Evolutionary conservation across 37 sponge, comb jelly and placozoan species (phyloP).

Genomic region (Chondrosia reniformis): DNA sequence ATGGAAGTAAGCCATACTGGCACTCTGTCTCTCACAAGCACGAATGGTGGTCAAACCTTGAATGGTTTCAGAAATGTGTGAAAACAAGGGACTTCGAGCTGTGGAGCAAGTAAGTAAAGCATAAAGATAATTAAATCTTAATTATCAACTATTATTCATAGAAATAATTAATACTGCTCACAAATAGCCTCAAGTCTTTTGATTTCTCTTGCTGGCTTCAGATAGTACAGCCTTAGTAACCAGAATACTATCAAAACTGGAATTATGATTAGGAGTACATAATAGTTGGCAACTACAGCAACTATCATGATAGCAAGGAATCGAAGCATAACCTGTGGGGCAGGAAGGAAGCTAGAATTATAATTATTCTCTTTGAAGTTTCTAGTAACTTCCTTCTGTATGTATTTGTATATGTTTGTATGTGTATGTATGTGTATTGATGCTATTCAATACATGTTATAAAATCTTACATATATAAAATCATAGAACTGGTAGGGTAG

Average conservation of each 20-base stretch:
- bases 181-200: conserved; percentile 79
- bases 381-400: background rate
- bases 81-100: conserved; percentile 86
- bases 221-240: conserved; percentile 47
- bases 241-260: conserved; percentile 41
- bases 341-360: background rate
- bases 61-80: conserved; percentile 72
- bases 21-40: conserved; percentile 33
- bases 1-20: conserved; percentile 35
- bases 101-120: no score
- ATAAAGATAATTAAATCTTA: no score
- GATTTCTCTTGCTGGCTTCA: conserved; percentile 58
- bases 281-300: conserved; percentile 48
- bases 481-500: conserved; percentile 56
- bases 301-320: conserved; percentile 46
- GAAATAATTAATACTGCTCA: no score
- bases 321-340: conserved; percentile 34
- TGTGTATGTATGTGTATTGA: background rate
- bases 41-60: conserved; percentile 77
- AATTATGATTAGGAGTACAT: conserved; percentile 36
- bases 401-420: background rate
- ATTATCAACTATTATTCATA: no score
- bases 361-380: background rate
- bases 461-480: conserved; percentile 38
- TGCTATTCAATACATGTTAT: background rate